Conservation (phyloP, 2,888 invertebrate genomes). For the Carabus problematicus region DNA sequence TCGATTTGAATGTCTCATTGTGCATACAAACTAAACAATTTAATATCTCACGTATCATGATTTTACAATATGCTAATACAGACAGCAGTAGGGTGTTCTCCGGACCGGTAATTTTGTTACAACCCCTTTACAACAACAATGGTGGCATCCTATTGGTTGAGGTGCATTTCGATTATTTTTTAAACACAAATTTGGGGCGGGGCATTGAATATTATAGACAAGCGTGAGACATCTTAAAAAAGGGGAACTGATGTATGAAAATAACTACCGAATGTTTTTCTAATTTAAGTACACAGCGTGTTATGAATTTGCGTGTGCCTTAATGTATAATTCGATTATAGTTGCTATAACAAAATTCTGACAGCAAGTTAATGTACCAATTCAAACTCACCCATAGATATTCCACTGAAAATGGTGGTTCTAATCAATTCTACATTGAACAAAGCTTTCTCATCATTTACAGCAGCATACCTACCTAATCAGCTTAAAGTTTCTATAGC, state of each 20-base stretch:
- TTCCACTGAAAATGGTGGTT: too few species aligned
- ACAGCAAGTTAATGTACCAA: too few species aligned
- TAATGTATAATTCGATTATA: too few species aligned
- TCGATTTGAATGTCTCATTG: slow-evolving; percentile 33
- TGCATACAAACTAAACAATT: slow-evolving; percentile 38
- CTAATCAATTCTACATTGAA: too few species aligned
- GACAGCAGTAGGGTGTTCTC: slow-evolving; percentile 20
- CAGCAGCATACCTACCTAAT: too few species aligned
- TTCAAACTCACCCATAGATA: too few species aligned
- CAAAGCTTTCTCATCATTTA: too few species aligned
- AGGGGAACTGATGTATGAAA: not conserved
- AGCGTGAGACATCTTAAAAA: slow-evolving; percentile 19
- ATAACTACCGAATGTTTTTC: too few species aligned
- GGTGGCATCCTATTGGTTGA: slow-evolving; percentile 25
- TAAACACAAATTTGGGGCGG: slow-evolving; percentile 21
- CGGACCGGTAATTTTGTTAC: slow-evolving; percentile 24
- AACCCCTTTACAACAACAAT: slow-evolving; percentile 19
- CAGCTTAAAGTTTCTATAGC: too few species aligned
- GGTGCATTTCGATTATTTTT: slow-evolving; percentile 30
- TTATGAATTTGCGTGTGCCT: too few species aligned
- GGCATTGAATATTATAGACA: slow-evolving; percentile 25
- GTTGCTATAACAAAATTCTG: too few species aligned
- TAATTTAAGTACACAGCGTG: too few species aligned
- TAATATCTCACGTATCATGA: slow-evolving; percentile 31
- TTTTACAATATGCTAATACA: slow-evolving; percentile 15